Evolutionary conservation across 2,113 vertebrate genomes (phyloP).

Genomic region (Oryzias woworae): DNA sequence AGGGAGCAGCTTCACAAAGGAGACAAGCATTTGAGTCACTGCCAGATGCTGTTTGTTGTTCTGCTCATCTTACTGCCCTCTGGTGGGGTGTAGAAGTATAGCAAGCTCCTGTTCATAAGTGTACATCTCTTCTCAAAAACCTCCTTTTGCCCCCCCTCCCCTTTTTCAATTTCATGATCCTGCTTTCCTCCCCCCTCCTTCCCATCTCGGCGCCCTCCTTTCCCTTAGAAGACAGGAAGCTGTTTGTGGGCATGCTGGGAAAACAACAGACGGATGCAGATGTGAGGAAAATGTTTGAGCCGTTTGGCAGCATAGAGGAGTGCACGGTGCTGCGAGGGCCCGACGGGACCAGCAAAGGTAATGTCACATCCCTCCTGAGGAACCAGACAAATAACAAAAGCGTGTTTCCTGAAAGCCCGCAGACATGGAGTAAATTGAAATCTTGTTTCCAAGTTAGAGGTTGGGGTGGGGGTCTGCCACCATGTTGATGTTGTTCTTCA

Average conservation of each 20-base stretch:
- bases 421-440: no score
- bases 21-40: constrained; percentile 70
- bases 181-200: constrained; percentile 22
- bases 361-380: not conserved
- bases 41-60: constrained; percentile 64
- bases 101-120: constrained; percentile 38
- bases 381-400: no score
- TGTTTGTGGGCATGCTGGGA: constrained; percentile 97
- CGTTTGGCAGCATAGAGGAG: constrained; percentile 96
- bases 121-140: constrained; percentile 21
- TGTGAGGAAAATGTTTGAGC: constrained; percentile 92
- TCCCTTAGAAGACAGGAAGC: constrained; percentile 95
- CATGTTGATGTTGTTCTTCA: no score
- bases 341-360: constrained; percentile 97
- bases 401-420: no score
- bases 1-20: constrained; percentile 61
- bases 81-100: constrained; percentile 47
- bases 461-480: no score
- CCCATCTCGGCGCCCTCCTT: constrained; percentile 60
- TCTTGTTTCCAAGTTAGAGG: no score
- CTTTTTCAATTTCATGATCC: constrained; percentile 6
- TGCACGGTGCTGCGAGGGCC: constrained; percentile 96
- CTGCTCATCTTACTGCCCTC: constrained; percentile 52
- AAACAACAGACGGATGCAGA: constrained; percentile 93
- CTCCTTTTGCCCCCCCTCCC: constrained; percentile 1